Evolutionary conservation across 2,113 vertebrate genomes (phyloP), one percentile per base, ranked within the genome.

Genomic region (Cyphomyrus plagiostoma): DNA sequence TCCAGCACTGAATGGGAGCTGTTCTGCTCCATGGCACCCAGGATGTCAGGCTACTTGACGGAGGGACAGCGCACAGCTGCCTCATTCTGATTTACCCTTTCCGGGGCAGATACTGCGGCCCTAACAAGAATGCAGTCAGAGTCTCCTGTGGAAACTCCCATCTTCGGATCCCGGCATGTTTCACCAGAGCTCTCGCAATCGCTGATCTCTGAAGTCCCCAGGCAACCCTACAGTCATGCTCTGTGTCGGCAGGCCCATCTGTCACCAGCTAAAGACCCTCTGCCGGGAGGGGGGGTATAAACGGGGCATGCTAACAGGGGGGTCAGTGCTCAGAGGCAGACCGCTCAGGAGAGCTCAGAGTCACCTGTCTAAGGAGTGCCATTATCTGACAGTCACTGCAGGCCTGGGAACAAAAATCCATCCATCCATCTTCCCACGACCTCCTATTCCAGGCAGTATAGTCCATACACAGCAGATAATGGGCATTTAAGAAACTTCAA

Each of bases 211-310:
- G 13, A 19, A 19, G 74, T 80, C 74, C 35, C 74, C 74, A 42
- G 35, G 74, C 30, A 26, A 80, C 15, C 35, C 35, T 15, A 42
- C 35, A 15, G 74, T 80, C 74, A 80, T 1, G 35, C 74, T 80
- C 35, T 19, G 74, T 42, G 35, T 80, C 35, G 35, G 15, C 74
- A 42, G 74, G 35, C 74, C 17, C 74, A 80, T 80, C 74, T 19
- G 74, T 80, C 74, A 80, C 35, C 74, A 42, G 74, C 74, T 80
- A 80, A 80, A 80, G 74, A 80, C 74, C 74, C 35, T 35, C 74
- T n/a, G 30, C 74, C 74, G 19, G 62, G 62, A 9, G 1, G 19
- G 53, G 4, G 13, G 30, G 70, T 39, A 15, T 30, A 77, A 19
- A 77, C 70, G 39, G 35, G 70, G 11, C 3, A 30, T 77, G 70